phyloP scores from a whole-genome alignment of 2,888 invertebrate genomes.

The Linnaemya tessellans region DNA sequence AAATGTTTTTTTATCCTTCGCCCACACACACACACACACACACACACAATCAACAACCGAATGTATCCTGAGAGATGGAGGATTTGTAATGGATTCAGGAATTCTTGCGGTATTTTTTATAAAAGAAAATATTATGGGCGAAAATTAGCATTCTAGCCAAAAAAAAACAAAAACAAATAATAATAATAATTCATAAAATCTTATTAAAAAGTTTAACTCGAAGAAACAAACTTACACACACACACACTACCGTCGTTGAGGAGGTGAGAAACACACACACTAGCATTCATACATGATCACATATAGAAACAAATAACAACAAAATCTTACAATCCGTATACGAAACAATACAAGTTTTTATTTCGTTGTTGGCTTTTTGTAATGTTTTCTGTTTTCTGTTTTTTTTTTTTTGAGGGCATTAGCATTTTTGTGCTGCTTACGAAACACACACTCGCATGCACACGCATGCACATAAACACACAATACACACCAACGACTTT shows the following conservation, averaged over 20 bases:
- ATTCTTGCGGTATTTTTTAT: slow-evolving; percentile 52
- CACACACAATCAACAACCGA: slow-evolving; percentile 18
- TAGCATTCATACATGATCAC: slow-evolving; percentile 12
- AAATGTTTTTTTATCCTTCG: slow-evolving; percentile 30
- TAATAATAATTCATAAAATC: slow-evolving; percentile 17
- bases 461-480: slow-evolving; percentile 73
- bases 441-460: slow-evolving; percentile 74
- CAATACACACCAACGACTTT: slow-evolving; percentile 57
- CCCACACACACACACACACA: slow-evolving; percentile 17
- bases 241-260: slow-evolving; percentile 20
- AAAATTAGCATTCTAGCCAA: slow-evolving; percentile 64
- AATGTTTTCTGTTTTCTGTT: not conserved
- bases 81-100: slow-evolving; percentile 35
- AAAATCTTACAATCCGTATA: slow-evolving; percentile 68
- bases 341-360: slow-evolving; percentile 71
- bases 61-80: slow-evolving; percentile 21
- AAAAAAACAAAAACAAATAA: slow-evolving; percentile 3
- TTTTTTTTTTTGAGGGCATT: slow-evolving; percentile 70
- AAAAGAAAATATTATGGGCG: slow-evolving; percentile 43
- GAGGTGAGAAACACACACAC: slow-evolving; percentile 1
- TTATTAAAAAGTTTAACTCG: slow-evolving; percentile 41
- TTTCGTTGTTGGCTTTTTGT: slow-evolving; percentile 55
- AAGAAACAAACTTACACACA: slow-evolving; percentile 31
- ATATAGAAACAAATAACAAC: slow-evolving; percentile 39
- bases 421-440: slow-evolving; percentile 72